Conservation (phyloP, 2,888 invertebrate species). For the Tipula vernalis region DNA sequence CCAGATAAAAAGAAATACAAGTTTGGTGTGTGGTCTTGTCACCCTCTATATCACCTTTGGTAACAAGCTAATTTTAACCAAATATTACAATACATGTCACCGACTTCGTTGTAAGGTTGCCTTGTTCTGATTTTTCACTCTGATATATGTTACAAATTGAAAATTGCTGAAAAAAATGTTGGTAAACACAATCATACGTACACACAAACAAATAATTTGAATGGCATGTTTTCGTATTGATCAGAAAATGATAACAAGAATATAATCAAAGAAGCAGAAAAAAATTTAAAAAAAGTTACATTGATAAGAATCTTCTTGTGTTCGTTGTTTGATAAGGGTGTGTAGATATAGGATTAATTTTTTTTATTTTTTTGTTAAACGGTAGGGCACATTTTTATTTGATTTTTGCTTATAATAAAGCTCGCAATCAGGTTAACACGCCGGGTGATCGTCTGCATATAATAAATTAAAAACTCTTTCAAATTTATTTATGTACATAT, state of each 20-base stretch:
- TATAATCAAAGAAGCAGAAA: neutral
- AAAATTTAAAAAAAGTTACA: neutral
- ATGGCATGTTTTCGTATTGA: neutral
- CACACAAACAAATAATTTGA: neutral
- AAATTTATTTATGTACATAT: neutral
- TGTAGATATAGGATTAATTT: neutral
- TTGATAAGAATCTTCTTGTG: neutral
- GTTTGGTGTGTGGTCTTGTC: neutral
- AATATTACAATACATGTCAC: neutral
- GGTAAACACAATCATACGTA: neutral
- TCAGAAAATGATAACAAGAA: neutral
- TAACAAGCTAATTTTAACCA: neutral
- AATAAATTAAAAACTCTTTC: neutral
- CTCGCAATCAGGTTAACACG: neutral
- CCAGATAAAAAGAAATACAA: neutral
- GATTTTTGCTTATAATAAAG: neutral
- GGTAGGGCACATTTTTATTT: neutral
- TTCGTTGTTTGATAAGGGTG: neutral
- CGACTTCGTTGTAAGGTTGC: neutral
- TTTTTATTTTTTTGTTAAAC: neutral
- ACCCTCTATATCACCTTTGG: neutral
- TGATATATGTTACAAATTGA: neutral
- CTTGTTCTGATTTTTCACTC: neutral
- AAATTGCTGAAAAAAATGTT: neutral
- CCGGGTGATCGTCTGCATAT: neutral